Conservation (phyloP, 2,113 vertebrate species). For the Festucalex cinctus region DNA sequence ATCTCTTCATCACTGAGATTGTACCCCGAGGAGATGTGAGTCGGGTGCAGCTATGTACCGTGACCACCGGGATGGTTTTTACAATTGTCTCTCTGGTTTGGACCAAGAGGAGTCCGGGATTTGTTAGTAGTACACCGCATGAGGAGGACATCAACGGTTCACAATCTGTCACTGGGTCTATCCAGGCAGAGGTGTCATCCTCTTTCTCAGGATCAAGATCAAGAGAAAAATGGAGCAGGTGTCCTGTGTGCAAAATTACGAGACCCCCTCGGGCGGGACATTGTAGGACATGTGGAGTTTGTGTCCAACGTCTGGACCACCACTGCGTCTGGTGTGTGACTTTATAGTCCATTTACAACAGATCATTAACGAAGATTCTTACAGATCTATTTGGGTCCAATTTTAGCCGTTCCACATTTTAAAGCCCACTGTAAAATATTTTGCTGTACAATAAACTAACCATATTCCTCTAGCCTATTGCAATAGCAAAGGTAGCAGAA, state of each 20-base stretch:
- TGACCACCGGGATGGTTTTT: conserved; percentile 80
- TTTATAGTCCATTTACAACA: neutral
- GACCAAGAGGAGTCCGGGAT: conserved; percentile 88
- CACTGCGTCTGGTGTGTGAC: conserved; percentile 94
- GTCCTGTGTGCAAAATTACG: conserved; percentile 78
- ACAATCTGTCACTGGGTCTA: conserved; percentile 44
- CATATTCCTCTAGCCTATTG: neutral
- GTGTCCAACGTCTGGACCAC: conserved; percentile 89
- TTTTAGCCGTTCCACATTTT: neutral
- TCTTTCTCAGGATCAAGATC: conserved; percentile 1
- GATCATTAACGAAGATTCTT: neutral
- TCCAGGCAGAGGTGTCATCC: conserved; percentile 24
- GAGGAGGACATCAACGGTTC: conserved; percentile 35
- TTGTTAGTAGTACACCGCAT: conserved; percentile 62
- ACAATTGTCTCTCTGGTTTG: conserved; percentile 77
- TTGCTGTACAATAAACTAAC: neutral
- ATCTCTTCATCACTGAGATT: conserved; percentile 86
- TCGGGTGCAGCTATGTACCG: conserved; percentile 67
- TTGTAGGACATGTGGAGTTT: conserved; percentile 86
- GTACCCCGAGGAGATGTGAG: conserved; percentile 79
- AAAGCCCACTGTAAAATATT: neutral
- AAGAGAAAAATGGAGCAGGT: conserved; percentile 50
- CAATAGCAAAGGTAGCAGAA: neutral
- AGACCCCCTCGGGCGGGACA: conserved; percentile 88
- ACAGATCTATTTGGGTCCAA: neutral